Conservation (phyloP, 2,113 vertebrate species). For the Brachionichthys hirsutus region DNA sequence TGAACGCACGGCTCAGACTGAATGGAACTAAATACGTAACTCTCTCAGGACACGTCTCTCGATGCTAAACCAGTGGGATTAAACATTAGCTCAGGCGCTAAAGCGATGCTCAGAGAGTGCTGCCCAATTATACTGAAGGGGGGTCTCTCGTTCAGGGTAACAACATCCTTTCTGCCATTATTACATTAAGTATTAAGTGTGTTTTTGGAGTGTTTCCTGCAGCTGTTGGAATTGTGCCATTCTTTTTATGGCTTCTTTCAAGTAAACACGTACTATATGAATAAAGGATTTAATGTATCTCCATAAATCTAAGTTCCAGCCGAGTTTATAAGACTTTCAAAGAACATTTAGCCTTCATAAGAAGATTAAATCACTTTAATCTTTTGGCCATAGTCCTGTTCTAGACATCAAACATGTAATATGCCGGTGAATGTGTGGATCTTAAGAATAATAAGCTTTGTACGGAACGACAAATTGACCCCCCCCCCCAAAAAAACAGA, state of each 20-base stretch:
- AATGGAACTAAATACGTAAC: conserved; percentile 5
- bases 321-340: not conserved
- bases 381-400: not conserved
- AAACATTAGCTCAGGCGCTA: conserved; percentile 40
- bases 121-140: conserved; percentile 42
- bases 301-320: conserved; percentile 2
- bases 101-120: conserved; percentile 18
- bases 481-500: conserved; percentile 2
- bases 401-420: not conserved
- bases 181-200: conserved; percentile 4
- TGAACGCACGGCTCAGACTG: too few relatives aligned
- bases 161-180: conserved; percentile 5
- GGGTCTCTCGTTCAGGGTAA: conserved; percentile 23
- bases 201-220: conserved; percentile 9
- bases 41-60: conserved; percentile 25
- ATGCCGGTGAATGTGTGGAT: too few relatives aligned
- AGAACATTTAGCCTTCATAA: conserved; percentile 5
- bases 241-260: conserved; percentile 13
- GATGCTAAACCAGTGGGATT: conserved; percentile 49
- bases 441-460: too few relatives aligned
- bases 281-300: conserved; percentile 4
- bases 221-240: conserved; percentile 1
- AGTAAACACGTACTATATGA: not conserved
- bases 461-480: too few relatives aligned
- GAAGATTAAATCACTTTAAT: conserved; percentile 1